Evolutionary conservation across 2,113 vertebrate species (phyloP).

Genomic region (Cygnus buccinator): DNA sequence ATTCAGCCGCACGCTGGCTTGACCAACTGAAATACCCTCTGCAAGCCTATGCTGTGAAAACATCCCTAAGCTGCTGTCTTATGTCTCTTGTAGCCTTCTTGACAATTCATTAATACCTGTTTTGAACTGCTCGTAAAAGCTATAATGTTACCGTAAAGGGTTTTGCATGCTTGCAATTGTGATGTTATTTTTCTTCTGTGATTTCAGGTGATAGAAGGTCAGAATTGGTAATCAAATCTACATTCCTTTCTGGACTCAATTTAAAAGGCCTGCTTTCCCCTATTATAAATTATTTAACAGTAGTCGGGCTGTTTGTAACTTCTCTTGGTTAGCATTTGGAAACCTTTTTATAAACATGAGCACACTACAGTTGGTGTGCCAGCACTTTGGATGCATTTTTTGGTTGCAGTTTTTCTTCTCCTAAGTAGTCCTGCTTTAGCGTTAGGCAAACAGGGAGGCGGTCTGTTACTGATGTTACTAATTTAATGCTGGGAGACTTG

Average conservation of each 20-base stretch:
- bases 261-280: background rate
- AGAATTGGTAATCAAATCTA: background rate
- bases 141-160: background rate
- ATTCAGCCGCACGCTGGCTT: background rate
- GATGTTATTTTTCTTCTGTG: background rate
- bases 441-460: background rate
- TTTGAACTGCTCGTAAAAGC: background rate
- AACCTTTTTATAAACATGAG: background rate
- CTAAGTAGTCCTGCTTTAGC: background rate
- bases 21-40: background rate
- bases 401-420: background rate
- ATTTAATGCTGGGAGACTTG: constrained; percentile 4
- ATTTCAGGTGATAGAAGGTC: background rate
- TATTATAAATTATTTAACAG: background rate
- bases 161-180: background rate
- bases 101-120: background rate
- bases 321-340: background rate
- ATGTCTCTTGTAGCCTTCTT: background rate
- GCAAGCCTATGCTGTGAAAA: background rate
- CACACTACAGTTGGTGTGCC: background rate
- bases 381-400: background rate
- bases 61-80: background rate
- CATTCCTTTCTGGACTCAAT: background rate
- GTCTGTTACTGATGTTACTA: background rate
- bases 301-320: background rate